phyloP scores from a whole-genome alignment of 2,888 invertebrate species.

The Syrphus vitripennis region DNA sequence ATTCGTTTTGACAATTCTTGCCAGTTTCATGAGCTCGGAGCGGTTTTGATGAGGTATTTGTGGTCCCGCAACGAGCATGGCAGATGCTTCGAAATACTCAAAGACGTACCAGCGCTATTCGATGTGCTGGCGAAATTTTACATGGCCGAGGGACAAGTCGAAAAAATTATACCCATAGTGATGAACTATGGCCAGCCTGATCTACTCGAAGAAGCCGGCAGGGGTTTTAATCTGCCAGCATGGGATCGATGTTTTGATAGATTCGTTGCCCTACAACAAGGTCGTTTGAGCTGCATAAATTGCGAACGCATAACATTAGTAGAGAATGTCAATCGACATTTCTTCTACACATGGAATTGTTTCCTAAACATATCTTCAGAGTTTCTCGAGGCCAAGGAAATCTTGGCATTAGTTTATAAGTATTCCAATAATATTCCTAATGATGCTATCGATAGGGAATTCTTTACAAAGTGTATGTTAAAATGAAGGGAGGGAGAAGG shows the following conservation, averaged over 20 bases:
- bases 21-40: conserved; percentile 78
- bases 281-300: conserved; percentile 78
- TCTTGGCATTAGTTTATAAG: conserved; percentile 78
- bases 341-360: conserved; percentile 81
- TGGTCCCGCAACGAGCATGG: conserved; percentile 81
- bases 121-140: conserved; percentile 80
- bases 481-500: conserved; percentile 68
- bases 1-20: conserved; percentile 79
- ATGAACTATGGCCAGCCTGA: conserved; percentile 79
- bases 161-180: conserved; percentile 79
- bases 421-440: conserved; percentile 80
- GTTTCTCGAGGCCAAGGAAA: conserved; percentile 77
- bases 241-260: conserved; percentile 80
- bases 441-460: conserved; percentile 80
- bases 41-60: conserved; percentile 78
- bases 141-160: conserved; percentile 78
- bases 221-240: conserved; percentile 75
- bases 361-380: conserved; percentile 79
- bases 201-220: conserved; percentile 78
- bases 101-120: conserved; percentile 78
- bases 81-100: conserved; percentile 79
- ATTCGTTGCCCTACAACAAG: conserved; percentile 79
- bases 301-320: conserved; percentile 78
- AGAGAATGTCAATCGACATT: conserved; percentile 78
- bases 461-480: conserved; percentile 79